Evolutionary conservation across 2,888 invertebrate species (phyloP).

Genomic region (Drosophila nr. perissopoda): DNA sequence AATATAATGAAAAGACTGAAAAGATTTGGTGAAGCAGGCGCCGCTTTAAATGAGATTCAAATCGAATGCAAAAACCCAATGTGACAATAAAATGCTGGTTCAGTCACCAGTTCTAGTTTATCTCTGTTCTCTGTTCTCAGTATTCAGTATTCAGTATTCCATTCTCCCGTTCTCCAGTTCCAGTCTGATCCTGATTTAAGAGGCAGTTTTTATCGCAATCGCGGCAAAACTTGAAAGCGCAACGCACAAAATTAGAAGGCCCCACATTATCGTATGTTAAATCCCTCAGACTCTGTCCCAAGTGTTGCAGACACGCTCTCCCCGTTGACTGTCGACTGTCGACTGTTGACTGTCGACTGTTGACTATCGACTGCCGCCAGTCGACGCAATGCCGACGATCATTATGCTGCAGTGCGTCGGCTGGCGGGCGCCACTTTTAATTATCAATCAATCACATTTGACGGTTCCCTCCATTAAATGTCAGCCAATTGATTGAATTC

Average conservation of each 20-base stretch:
- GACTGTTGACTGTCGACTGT: conserved; percentile 6
- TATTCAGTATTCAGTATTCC: background rate
- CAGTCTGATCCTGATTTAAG: conserved; percentile 22
- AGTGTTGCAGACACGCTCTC: background rate
- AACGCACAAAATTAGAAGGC: conserved; percentile 66
- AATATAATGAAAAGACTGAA: conserved; percentile 2
- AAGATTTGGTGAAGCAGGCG: conserved; percentile 49
- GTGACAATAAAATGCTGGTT: conserved; percentile 51
- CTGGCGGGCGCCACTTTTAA: conserved; percentile 76
- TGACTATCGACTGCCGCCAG: conserved; percentile 12
- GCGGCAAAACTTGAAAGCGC: conserved; percentile 71
- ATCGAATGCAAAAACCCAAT: conserved; percentile 53
- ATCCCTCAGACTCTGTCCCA: conserved; percentile 16
- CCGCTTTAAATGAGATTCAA: conserved; percentile 56
- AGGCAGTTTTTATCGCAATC: conserved; percentile 35
- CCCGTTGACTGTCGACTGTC: conserved; percentile 6
- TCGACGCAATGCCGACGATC: conserved; percentile 17
- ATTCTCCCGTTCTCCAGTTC: background rate
- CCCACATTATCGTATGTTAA: conserved; percentile 69
- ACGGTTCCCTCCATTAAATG: conserved; percentile 77
- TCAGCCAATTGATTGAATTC: conserved; percentile 75
- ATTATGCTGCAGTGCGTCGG: conserved; percentile 70
- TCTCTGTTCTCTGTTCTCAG: conserved; percentile 11
- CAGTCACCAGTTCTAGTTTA: conserved; percentile 19
- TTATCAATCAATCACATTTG: conserved; percentile 80